Conservation (phyloP, 1,140 invertebrate species). For the Goniozus legneri region DNA sequence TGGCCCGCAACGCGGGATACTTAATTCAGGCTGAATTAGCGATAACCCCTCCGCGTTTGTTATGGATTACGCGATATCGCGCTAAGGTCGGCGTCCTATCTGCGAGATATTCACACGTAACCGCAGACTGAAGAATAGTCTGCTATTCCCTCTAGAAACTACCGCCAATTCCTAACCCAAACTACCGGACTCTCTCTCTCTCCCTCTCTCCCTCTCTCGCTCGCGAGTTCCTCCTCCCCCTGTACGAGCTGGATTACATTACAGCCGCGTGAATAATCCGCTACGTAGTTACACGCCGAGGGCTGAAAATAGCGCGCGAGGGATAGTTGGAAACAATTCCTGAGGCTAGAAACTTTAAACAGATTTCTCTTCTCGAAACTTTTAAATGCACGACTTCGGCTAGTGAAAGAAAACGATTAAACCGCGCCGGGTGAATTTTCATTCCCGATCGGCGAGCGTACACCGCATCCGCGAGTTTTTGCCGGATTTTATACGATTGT, state of each 20-base stretch:
- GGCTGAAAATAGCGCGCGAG: slow-evolving; percentile 18
- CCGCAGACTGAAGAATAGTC: slow-evolving; percentile 24
- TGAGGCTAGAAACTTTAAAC: no score
- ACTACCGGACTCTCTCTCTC: slow-evolving; percentile 14
- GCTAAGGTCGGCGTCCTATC: slow-evolving; percentile 16
- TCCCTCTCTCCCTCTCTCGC: no score
- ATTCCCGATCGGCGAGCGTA: no score
- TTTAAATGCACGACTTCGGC: no score
- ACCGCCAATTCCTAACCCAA: slow-evolving; percentile 23
- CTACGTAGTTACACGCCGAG: slow-evolving; percentile 20
- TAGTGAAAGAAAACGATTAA: no score
- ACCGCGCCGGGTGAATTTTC: no score
- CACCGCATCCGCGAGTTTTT: no score
- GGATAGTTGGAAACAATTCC: slow-evolving; percentile 21
- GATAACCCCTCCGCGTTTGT: slow-evolving; percentile 6
- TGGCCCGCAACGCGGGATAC: no score
- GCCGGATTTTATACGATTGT: no score
- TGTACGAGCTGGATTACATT: slow-evolving; percentile 23
- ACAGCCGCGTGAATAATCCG: slow-evolving; percentile 24
- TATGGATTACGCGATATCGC: slow-evolving; percentile 16
- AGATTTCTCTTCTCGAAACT: no score
- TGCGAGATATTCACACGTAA: slow-evolving; percentile 17
- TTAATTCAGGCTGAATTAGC: no score
- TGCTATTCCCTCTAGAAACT: slow-evolving; percentile 21
- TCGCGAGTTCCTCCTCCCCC: no score